phyloP scores from a whole-genome alignment of 2,888 invertebrate genomes.

The Cantharis nigra region DNA sequence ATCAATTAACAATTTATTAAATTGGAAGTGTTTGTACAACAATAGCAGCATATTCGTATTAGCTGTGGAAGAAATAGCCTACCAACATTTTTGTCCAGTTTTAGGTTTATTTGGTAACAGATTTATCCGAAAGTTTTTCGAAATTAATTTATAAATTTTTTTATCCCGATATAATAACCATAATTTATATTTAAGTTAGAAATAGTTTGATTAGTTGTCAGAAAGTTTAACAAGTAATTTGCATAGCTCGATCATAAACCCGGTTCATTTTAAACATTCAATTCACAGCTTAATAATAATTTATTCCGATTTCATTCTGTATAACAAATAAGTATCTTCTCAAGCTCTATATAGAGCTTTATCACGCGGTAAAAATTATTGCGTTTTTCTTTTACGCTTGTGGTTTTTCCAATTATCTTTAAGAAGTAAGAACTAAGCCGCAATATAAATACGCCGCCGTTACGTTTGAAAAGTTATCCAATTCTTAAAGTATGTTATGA shows the following conservation, averaged over 20 bases:
- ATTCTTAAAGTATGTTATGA: constrained; percentile 1
- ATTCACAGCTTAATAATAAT: neutral
- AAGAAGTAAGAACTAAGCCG: neutral
- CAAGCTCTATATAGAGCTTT: neutral
- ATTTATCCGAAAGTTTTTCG: no score
- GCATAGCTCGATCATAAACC: neutral
- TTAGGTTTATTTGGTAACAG: no score
- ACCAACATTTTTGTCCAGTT: no score
- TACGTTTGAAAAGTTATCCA: neutral
- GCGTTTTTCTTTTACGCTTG: neutral
- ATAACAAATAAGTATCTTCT: neutral
- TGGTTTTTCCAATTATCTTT: neutral
- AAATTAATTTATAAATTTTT: neutral
- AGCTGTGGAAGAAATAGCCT: no score
- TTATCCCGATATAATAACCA: neutral
- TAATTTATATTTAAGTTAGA: constrained; percentile 1
- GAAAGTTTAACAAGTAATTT: neutral
- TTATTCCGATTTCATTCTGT: neutral
- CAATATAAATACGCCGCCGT: neutral
- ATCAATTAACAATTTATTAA: neutral
- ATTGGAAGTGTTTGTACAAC: neutral
- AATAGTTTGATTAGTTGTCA: constrained; percentile 1
- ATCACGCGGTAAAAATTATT: neutral
- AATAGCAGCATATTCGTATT: neutral
- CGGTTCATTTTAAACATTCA: neutral